Evolutionary conservation across 1,140 invertebrate species (phyloP), one percentile per base, ranked within the genome.

Genomic region (Euglossa dilemma): DNA sequence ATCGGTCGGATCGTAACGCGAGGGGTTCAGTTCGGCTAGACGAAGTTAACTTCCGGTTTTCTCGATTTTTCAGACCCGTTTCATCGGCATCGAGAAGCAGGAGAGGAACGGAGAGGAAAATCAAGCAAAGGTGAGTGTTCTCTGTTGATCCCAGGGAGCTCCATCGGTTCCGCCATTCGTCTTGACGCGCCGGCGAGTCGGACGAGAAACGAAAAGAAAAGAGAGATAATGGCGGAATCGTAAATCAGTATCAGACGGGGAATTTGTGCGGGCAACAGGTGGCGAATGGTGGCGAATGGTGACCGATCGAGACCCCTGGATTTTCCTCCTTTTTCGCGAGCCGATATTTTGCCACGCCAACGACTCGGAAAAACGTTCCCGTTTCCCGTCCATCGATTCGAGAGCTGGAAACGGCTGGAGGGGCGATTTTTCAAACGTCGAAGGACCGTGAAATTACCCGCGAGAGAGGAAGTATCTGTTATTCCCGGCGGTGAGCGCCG

Each of bases 91-190:
- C 45, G 91, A 92, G 23, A 89, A 87, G 47, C 89, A 91, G 69
- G 92, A 91, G 28, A 91, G 80, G 66, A 88, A 69, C 59, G 52
- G 50, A 20, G 91, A 91, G 56, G 92, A 93, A 72, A 88, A 73
- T 50, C 90, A 89, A 70, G 72, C 77, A 20, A 93, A 91, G 91
- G 93, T 94, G 81, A 93, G 92, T 92, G 63, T 12, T 12, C 54
- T 59, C 6, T 6, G 57, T 72, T 36, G 28, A 63, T 43, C 20
- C 25, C 11, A 9, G 0, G 23, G 56, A 25, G 54, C 76, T 72
- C 63, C 43, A 36, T 54, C 72, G 81, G 59, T 87, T 63, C 36
- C 20, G 75, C 81, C 85, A 66, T 79, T 80, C 71, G 66, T 80
- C 43, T 73, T 47, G n/a, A 14, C 8, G 25, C 14, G 20, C 5